Conservation (phyloP, 2,113 vertebrate species). For the Nettapus auritus region DNA sequence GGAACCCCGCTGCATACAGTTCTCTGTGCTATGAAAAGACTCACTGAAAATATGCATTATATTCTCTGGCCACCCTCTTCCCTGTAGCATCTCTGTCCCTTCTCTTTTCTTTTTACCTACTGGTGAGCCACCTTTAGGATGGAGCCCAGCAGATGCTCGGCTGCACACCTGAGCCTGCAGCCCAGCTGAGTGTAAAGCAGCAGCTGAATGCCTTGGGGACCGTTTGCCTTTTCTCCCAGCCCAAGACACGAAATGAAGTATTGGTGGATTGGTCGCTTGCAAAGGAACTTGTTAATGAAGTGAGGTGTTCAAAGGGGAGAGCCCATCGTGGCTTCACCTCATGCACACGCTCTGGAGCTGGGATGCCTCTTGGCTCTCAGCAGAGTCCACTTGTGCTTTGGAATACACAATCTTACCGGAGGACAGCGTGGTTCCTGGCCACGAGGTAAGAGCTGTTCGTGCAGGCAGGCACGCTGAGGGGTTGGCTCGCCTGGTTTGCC, state of each 20-base stretch:
- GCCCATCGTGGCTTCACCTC: background rate
- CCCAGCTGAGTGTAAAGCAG: background rate
- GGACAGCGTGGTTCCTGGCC: background rate
- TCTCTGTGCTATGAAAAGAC: background rate
- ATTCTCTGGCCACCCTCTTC: background rate
- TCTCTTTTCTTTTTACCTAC: background rate
- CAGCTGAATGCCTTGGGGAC: background rate
- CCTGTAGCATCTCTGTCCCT: background rate
- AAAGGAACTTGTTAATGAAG: background rate
- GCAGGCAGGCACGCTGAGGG: background rate
- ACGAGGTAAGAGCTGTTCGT: background rate
- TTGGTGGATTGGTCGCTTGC: background rate
- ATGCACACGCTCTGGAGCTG: rapidly evolving
- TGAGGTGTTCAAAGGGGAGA: background rate
- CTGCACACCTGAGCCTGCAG: background rate
- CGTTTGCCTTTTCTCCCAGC: background rate
- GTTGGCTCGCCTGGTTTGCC: background rate
- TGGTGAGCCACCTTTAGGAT: background rate
- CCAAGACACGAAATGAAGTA: background rate
- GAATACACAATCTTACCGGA: background rate
- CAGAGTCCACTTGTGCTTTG: background rate
- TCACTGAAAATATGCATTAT: background rate
- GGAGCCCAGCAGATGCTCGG: background rate
- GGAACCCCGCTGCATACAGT: rapidly evolving
- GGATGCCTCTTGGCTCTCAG: background rate